Base-by-base conservation (phyloP, 64 coral and sea anemone species). In the Trachythela sp. region DNA sequence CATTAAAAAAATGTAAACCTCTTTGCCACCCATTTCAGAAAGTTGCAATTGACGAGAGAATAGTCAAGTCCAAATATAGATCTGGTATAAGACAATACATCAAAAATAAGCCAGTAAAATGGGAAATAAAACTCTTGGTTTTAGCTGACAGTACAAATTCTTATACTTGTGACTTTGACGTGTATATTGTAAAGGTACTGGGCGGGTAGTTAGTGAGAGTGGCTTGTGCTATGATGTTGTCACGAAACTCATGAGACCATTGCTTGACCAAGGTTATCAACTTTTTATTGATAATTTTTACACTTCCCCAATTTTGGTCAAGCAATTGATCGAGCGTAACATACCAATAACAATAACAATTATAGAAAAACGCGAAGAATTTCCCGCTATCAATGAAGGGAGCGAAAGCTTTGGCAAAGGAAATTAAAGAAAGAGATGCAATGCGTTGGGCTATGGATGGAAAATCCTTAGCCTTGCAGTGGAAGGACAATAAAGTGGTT, bases 201-300 rank as follows among this genome's bases (percentile, higher is more conserved):
- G 64, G 8, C 4, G 64, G 30, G 24, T 6, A 32, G 30, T 70
- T 8, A 70, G 64, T 70, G 64, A 70, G 24, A 7, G 30, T 8
- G 64, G 64, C 30, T 32, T 70, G 18, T 7, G 64, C 64, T 70
- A 70, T 70, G 64, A 70, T 70, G 64, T 70, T 70, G 64, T 70
- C 20, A 70, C 24, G 64, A 70, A 70, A 32, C 24, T 70, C 8
- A 32, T 70, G 18, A 22, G 5, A 26, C 30, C 64, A 5, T 70
- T 26, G 20, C 64, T 70, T 8, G 30, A 70, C 30, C 64, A 70
- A 32, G 64, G 64, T 22, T 70, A 70, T 70, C 64, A 70, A 26
- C 18, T 70, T 8, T 70, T 26, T 70, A 26, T 70, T 70, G 64
- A 70, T n/a, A 70, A 70, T n/a, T 70, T 70, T 70, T 70, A 70